phyloP scores from a whole-genome alignment of 2,113 vertebrate species.

The Saguinus imperator region DNA sequence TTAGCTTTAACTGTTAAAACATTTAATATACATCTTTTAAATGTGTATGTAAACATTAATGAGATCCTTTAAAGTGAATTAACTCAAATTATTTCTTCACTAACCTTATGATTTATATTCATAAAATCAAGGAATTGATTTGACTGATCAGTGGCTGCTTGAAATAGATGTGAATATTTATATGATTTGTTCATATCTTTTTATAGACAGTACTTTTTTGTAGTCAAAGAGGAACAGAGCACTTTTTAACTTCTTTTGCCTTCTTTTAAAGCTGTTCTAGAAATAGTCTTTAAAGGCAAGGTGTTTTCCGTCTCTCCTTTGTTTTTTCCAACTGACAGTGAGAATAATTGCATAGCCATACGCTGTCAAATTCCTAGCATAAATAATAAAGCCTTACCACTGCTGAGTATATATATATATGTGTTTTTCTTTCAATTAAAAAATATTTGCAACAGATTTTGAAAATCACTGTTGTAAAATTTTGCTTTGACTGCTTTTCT shows the following conservation, averaged over 20 bases:
- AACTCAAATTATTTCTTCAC: constrained; percentile 8
- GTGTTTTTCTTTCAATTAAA: not conserved
- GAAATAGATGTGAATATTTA: constrained; percentile 18
- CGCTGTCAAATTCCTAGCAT: not conserved
- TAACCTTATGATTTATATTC: constrained; percentile 7
- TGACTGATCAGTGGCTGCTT: not conserved
- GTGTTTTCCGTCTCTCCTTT: not conserved
- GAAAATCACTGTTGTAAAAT: constrained; percentile 12
- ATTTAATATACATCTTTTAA: constrained; percentile 14
- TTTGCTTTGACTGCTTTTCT: constrained; percentile 13
- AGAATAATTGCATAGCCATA: not conserved
- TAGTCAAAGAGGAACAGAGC: not conserved
- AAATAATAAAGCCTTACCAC: not conserved
- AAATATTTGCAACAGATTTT: not conserved
- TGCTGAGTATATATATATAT: not conserved
- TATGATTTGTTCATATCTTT: not conserved
- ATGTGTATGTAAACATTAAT: not conserved
- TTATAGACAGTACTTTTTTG: not conserved
- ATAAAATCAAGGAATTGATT: not conserved
- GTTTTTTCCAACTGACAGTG: not conserved
- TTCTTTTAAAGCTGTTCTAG: not conserved
- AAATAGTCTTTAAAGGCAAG: not conserved
- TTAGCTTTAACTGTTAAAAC: constrained; percentile 9
- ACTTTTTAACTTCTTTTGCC: not conserved
- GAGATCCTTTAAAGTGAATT: constrained; percentile 16